Percentiles rank a stretch among this genome's conserved stretches.
Conservation (phyloP, 1,140 invertebrate genomes). For the Epicauta chinensis region DNA sequence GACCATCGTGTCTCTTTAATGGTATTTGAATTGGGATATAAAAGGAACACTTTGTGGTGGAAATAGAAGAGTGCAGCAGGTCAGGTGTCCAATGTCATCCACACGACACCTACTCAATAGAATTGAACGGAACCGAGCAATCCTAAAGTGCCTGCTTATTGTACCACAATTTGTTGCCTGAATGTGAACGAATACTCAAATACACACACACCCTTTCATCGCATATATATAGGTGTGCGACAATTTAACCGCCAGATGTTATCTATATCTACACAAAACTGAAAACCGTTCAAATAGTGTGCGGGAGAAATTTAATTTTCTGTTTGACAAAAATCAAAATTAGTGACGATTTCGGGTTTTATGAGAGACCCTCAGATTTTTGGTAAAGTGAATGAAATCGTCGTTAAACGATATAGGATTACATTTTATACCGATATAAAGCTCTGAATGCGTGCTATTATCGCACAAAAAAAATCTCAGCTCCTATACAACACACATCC, state of each 20-base stretch:
- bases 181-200: conserved; percentile 9
- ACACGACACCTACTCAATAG: conserved; percentile 23
- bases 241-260: conserved; percentile 15
- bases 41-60: neutral
- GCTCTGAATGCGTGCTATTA: conserved; percentile 35
- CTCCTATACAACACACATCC: conserved; percentile 12
- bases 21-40: neutral
- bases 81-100: conserved; percentile 30
- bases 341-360: too few species aligned
- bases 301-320: too few species aligned
- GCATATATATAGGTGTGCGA: conserved; percentile 11
- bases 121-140: conserved; percentile 22
- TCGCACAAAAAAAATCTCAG: conserved; percentile 19
- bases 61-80: conserved; percentile 14
- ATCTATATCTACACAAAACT: neutral
- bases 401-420: conserved; percentile 36
- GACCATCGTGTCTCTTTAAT: neutral
- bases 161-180: conserved; percentile 26
- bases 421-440: conserved; percentile 35
- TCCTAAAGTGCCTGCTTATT: conserved; percentile 29
- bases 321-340: too few species aligned
- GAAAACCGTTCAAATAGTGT: too few species aligned
- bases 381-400: conserved; percentile 14
- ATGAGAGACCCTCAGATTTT: too few species aligned
- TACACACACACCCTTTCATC: conserved; percentile 20